Conservation (phyloP, 1,140 invertebrate species). For the Aethina tumida region DNA sequence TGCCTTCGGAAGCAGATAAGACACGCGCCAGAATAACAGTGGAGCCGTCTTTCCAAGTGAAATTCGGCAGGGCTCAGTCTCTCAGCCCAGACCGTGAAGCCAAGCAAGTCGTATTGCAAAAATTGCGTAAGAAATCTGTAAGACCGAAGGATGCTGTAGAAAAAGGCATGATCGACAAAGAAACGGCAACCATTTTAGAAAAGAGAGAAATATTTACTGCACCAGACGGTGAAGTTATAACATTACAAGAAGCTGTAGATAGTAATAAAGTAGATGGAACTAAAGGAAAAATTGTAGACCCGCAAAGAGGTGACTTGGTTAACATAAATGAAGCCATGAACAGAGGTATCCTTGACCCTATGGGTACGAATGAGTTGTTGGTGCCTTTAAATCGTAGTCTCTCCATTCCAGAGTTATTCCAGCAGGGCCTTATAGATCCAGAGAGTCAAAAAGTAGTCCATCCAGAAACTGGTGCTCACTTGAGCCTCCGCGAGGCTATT, state of each 20-base stretch:
- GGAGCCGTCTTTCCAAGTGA: conserved; percentile 58
- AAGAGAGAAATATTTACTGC: conserved; percentile 44
- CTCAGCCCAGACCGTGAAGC: conserved; percentile 46
- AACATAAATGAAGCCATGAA: conserved; percentile 76
- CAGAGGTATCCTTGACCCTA: conserved; percentile 71
- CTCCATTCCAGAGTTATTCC: conserved; percentile 68
- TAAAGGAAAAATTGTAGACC: conserved; percentile 71
- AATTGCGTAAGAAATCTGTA: conserved; percentile 63
- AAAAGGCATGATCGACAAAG: conserved; percentile 62
- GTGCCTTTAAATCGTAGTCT: conserved; percentile 73
- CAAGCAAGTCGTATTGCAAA: conserved; percentile 65
- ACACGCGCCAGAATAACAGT: conserved; percentile 48
- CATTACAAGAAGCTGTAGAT: conserved; percentile 65
- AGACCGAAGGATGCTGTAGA: conserved; percentile 60
- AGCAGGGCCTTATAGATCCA: conserved; percentile 75
- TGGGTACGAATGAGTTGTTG: conserved; percentile 63
- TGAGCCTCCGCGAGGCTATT: conserved; percentile 73
- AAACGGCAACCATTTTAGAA: conserved; percentile 60
- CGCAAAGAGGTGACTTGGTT: conserved; percentile 65
- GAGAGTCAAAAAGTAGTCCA: conserved; percentile 74
- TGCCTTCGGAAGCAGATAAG: conserved; percentile 43
- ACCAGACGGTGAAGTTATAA: conserved; percentile 49
- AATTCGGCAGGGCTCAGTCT: conserved; percentile 47
- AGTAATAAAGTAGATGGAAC: conserved; percentile 63
- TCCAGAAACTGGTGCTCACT: conserved; percentile 70